Evolutionary conservation across 2,888 invertebrate species (phyloP).

Genomic region (Luffia ferchaultella): DNA sequence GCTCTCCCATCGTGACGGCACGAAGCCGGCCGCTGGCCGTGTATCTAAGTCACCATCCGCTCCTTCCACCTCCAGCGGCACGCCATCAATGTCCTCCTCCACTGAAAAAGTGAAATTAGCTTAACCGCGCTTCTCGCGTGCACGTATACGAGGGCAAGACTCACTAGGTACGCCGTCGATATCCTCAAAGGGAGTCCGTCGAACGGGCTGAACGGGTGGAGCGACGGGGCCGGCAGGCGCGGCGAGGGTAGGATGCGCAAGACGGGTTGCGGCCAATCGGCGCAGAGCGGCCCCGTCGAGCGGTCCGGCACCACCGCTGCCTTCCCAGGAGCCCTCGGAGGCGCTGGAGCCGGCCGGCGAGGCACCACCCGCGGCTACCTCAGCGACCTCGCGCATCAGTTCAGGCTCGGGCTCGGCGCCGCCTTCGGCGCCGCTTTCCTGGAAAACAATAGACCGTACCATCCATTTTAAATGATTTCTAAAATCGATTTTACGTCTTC

Average conservation of each 20-base stretch:
- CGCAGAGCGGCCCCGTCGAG: constrained; percentile 84
- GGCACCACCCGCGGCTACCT: constrained; percentile 28
- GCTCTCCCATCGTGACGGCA: constrained; percentile 96
- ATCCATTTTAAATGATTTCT: no score
- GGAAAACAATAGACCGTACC: no score
- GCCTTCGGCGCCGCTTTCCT: background rate
- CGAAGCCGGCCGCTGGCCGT: constrained; percentile 84
- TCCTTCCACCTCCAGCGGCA: constrained; percentile 66
- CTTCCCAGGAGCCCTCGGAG: constrained; percentile 62
- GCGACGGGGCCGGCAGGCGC: constrained; percentile 24
- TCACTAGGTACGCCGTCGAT: constrained; percentile 45
- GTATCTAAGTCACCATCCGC: constrained; percentile 61
- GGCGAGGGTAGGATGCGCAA: constrained; percentile 15
- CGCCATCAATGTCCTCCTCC: constrained; percentile 80
- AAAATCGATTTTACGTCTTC: no score
- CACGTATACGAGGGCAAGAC: constrained; percentile 1
- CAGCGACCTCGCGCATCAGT: background rate
- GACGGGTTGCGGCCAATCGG: constrained; percentile 60
- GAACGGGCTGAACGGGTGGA: constrained; percentile 12
- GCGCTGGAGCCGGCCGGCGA: constrained; percentile 48
- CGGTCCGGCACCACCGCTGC: constrained; percentile 77
- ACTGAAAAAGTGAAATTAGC: constrained; percentile 36
- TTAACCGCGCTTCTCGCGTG: constrained; percentile 14
- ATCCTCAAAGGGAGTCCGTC: constrained; percentile 19
- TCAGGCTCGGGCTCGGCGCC: background rate